Base-by-base conservation (phyloP, 1,140 invertebrate species). In the Aphelinus atriplicis region DNA sequence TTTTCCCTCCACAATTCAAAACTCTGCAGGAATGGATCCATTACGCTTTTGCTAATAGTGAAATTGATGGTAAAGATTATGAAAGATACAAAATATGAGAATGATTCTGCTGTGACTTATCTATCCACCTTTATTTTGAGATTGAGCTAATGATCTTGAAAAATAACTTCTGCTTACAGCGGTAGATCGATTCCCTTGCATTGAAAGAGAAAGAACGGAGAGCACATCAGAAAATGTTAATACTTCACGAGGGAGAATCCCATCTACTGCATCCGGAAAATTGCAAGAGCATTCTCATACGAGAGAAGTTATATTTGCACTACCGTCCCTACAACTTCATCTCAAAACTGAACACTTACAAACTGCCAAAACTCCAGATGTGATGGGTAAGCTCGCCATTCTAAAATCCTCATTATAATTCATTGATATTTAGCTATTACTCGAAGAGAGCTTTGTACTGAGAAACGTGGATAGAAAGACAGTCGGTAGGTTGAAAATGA, bases 1-100 rank as follows among this genome's bases (percentile, higher is more conserved):
- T 97, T 43, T 98, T 98, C 87, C 96, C 96, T 63, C 97, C 96
- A 46, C 97, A 98, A 86, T 98, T 98, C 85, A 95, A 96, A 84
- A 94, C 94, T 42, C 89, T 97, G 7, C 93, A 95, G 79, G 97
- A 98, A 87, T 99, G 97, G 97, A 98, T 98, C 88, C 93, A 96
- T 80, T 99, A 98, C 88, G 95, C 97, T 0, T 98, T 98, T 86
- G 93, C 95, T 43, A 95, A 94, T 77, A 95, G 94, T 84, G 96
- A 97, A 87, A 94, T 98, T 66, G 96, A 98, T 89, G 95, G 96
- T 97, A 90, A 87, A 5, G 26, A 63, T 78, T 61, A 66, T 53
- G 47, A 71, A 67, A 45, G 4, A 42, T 61, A 43, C 6, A 48
- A 26, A 26, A 26, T 26, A 26, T 26, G 26, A 26, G 26, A 26